Base-by-base conservation (phyloP, 2,888 invertebrate species). In the Iphiclides podalirius region DNA sequence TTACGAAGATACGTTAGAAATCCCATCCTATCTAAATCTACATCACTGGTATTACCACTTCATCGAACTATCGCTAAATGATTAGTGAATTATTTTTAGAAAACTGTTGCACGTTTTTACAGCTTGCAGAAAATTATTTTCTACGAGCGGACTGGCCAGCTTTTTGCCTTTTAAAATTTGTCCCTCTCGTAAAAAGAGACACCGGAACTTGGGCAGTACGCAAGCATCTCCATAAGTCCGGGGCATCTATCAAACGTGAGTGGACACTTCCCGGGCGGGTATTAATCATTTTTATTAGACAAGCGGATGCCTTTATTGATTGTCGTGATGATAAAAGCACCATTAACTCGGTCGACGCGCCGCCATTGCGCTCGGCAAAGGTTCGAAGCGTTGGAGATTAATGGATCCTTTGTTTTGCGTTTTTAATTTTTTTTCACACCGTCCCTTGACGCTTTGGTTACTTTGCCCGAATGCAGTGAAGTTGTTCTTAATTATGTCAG, bases 211-310 rank as follows among this genome's bases (percentile, higher is more conserved):
- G 36, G 40, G 28, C 31, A 35, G 52, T 45, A 31, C n/a, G 31
- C 11, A 50, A 54, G 54, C 56, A 54, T 54, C 56, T 56, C 51
- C 39, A 44, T 53, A 47, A 52, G 52, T 59, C 58, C 55, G 55
- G 39, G 58, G 53, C 70, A 75, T 79, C 72, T 67, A 77, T 80
- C 75, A 79, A 61, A 54, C 48, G 53, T 47, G 67, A 73, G 67
- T 67, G 74, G 73, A 69, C 75, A 67, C 58, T 62, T 67, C 59
- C 63, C 56, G 53, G 47, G 50, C 36, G 52, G 40, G 54, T 71
- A 80, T 80, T 79, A 79, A 81, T 81, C 81, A 81, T 75, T 79
- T 79, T 80, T 80, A 80, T 81, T 74, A 75, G 74, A 70, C 75
- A 68, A 58, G 61, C 61, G 67, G 68, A 65, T 58, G 66, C 61